phyloP scores from a whole-genome alignment of 2,113 vertebrate species.

The Pao palembangensis region DNA sequence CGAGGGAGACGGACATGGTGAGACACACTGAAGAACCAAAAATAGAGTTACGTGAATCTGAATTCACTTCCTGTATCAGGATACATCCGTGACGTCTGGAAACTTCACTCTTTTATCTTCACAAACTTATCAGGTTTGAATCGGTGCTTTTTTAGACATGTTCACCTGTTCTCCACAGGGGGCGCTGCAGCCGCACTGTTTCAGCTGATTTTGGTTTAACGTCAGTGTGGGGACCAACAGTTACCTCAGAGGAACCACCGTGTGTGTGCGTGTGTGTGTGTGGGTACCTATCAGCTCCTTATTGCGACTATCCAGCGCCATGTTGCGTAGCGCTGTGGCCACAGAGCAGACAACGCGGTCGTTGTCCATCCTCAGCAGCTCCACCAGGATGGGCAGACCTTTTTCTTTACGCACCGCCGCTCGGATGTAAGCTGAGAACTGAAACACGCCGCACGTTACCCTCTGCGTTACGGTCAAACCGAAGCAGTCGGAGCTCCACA shows the following conservation, averaged over 20 bases:
- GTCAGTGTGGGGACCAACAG: too few relatives aligned
- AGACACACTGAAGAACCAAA: not conserved
- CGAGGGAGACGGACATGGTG: not conserved
- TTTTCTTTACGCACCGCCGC: slow-evolving; percentile 96
- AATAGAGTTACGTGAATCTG: too few relatives aligned
- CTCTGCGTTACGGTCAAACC: not conserved
- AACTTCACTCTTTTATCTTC: too few relatives aligned
- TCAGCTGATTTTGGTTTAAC: too few relatives aligned
- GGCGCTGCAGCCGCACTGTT: too few relatives aligned
- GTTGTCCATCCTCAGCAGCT: slow-evolving; percentile 95
- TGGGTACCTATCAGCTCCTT: slow-evolving; percentile 92
- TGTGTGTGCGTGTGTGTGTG: slow-evolving; percentile 1
- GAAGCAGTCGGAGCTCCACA: not conserved
- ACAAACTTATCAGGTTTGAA: too few relatives aligned
- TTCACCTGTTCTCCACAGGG: too few relatives aligned
- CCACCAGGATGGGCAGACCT: slow-evolving; percentile 95
- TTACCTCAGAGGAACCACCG: not conserved
- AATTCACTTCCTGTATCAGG: too few relatives aligned
- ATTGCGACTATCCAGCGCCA: slow-evolving; percentile 93
- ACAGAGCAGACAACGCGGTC: slow-evolving; percentile 96
- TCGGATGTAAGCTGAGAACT: slow-evolving; percentile 96
- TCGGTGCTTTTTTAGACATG: too few relatives aligned
- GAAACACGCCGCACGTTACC: not conserved
- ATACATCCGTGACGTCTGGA: too few relatives aligned
- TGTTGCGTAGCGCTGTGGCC: slow-evolving; percentile 92